Base-by-base conservation (phyloP, 2,888 invertebrate species). In the Choristoneura rosaceana region DNA sequence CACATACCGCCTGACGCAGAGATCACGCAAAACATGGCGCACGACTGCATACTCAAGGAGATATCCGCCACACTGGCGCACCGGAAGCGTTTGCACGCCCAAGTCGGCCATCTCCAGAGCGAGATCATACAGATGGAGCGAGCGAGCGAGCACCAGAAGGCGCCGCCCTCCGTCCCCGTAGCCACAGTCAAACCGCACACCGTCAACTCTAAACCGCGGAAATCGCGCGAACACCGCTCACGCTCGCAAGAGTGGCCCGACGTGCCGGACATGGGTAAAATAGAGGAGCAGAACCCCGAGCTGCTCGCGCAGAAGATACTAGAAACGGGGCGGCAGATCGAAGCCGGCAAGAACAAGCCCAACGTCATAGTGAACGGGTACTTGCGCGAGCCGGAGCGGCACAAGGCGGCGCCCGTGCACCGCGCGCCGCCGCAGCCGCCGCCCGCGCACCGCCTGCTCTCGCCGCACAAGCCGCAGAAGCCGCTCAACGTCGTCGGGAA, bases 171-270 rank as follows among this genome's bases (percentile, higher is more conserved):
- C 10, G 91, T 92, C 66, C 89, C 92, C 38, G 90, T 93, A 64
- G 91, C 93, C 25, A 92, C 91, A 43, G 90, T 90, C 58, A 91
- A 95, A 87, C 89, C 93, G 78, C 85, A 94, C 83, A 80, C 91
- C 41, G 82, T 90, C 79, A 85, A 94, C 82, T 80, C 82, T 74
- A 88, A 90, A 78, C 92, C 92, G 50, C 82, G 92, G 60, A 89
- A 95, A 80, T 92, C 95, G 0, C 94, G 97, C 41, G 97, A 97
- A 79, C 96, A 96, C 79, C 95, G 98, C 17, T 96, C 97, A 7
- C 95, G 98, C 3, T 97, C 98, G 0, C 98, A 98, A 83, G 98
- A 98, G 84, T 98, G 98, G 98, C 98, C 98, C 0, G 98, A 98
- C 81, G 97, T 98, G 43, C 98, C 98, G 1, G 98, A 98, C 80